Base-by-base conservation (phyloP, 2,797 vertebrate species). In the Rhinatrema bivittatum region DNA sequence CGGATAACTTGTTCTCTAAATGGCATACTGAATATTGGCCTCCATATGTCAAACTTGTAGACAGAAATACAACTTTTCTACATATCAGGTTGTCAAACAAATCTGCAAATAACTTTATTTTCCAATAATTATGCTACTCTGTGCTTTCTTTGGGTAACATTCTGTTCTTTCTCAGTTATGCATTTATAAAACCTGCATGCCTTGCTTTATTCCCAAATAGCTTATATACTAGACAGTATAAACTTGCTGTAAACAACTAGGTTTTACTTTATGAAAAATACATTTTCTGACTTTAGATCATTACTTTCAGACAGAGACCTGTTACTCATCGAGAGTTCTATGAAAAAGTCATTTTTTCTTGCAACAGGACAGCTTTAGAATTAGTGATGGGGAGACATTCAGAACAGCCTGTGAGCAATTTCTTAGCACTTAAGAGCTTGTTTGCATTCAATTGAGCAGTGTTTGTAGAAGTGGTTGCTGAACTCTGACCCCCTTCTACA, bases 381-480 rank as follows among this genome's bases (percentile, higher is more conserved):
- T 67, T 62, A 45, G 66, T 62, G 56, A 61, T 60, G 47, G 65
- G 65, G 52, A 59, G 49, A 63, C 52, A 70, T 60, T 46, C 49
- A 0, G 33, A 65, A 68, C 67, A 68, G 62, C 72, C 68, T 63
- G 50, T 30, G 53, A 78, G 56, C 65, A 72, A 63, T 69, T 77
- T 72, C 65, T 68, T 59, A 54, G 56, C 62, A 55, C 56, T 64
- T 70, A 68, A 78, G 69, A 65, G 54, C 65, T 62, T 72, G 61
- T 78, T 83, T 76, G 75, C 81, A 73, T 75, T 70, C 40, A 56
- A 60, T 53, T 65, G 71, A 69, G 67, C 70, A 63, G 50, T 56
- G 67, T 61, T 69, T 74, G 69, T 75, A 76, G 66, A 86, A 81
- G 79, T 76, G 68, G 84, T 87, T 87, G 74, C 77, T 90, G 86